Evolutionary conservation across 2,888 invertebrate genomes (phyloP).

Genomic region (Pristionchus entomophagus): DNA sequence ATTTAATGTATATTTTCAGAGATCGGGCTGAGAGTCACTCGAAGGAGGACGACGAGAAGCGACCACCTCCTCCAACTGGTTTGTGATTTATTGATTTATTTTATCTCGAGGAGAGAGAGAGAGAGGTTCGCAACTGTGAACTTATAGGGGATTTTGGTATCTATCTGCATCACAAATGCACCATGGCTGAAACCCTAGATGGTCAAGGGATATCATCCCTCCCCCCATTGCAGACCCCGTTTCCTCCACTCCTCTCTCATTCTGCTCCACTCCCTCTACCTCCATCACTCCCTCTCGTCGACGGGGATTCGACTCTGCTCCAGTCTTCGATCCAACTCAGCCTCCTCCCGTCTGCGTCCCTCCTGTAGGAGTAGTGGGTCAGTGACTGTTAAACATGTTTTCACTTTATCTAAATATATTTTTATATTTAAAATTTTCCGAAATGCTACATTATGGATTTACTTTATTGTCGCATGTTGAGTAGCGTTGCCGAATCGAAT

Average conservation of each 20-base stretch:
- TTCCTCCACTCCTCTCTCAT: background rate
- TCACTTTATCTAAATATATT: too few relatives aligned
- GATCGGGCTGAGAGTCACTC: background rate
- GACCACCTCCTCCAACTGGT: background rate
- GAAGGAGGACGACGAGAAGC: background rate
- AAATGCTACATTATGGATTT: too few relatives aligned
- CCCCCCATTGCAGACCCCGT: background rate
- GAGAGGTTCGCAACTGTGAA: too few relatives aligned
- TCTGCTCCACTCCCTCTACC: background rate
- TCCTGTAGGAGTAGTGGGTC: slow-evolving; percentile 32
- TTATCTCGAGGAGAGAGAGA: too few relatives aligned
- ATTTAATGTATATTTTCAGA: background rate
- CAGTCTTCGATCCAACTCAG: slow-evolving; percentile 22
- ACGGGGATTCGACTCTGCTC: slow-evolving; percentile 9
- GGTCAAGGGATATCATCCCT: too few relatives aligned
- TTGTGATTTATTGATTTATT: background rate
- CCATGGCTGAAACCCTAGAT: too few relatives aligned
- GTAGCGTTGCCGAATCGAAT: too few relatives aligned
- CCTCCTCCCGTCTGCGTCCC: slow-evolving; percentile 36
- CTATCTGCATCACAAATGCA: background rate
- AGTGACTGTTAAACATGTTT: too few relatives aligned
- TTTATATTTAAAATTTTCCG: too few relatives aligned
- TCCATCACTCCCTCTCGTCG: background rate
- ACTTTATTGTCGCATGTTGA: too few relatives aligned
- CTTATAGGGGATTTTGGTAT: too few relatives aligned